Conservation (phyloP, 2,113 vertebrate species). For the Vombatus ursinus region DNA sequence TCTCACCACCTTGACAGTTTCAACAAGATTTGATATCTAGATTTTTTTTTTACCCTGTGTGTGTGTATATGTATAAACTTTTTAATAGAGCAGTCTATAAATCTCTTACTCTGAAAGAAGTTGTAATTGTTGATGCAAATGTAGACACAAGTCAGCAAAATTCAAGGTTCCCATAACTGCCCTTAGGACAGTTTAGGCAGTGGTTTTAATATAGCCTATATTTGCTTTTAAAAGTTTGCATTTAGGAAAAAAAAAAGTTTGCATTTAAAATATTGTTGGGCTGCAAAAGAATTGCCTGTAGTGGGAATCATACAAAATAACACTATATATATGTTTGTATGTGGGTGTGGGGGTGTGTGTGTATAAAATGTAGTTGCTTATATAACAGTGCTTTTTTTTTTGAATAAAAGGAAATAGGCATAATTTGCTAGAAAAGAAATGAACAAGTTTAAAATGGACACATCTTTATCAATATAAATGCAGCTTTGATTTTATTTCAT, state of each 20-base stretch:
- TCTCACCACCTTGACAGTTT: too few species aligned
- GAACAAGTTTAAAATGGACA: background rate
- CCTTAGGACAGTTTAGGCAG: background rate
- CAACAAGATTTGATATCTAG: too few species aligned
- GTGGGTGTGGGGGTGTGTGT: too few species aligned
- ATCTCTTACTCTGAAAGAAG: background rate
- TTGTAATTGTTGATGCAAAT: slow-evolving; percentile 23
- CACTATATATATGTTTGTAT: background rate
- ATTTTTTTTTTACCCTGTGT: too few species aligned
- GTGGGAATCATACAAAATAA: background rate
- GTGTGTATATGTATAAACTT: too few species aligned
- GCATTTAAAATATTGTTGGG: slow-evolving; percentile 16
- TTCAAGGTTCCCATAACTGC: background rate
- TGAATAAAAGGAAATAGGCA: background rate
- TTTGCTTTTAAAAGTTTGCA: slow-evolving; percentile 17
- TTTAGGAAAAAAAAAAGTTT: background rate
- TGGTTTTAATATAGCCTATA: background rate
- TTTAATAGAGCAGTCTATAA: too few species aligned
- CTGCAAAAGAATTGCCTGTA: background rate
- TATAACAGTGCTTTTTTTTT: background rate
- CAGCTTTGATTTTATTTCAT: background rate
- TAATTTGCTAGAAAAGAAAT: background rate
- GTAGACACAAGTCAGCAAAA: background rate
- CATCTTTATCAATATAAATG: background rate
- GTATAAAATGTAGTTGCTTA: background rate